Evolutionary conservation across 2,797 vertebrate genomes (phyloP).

Genomic region (Halcyon badia): DNA sequence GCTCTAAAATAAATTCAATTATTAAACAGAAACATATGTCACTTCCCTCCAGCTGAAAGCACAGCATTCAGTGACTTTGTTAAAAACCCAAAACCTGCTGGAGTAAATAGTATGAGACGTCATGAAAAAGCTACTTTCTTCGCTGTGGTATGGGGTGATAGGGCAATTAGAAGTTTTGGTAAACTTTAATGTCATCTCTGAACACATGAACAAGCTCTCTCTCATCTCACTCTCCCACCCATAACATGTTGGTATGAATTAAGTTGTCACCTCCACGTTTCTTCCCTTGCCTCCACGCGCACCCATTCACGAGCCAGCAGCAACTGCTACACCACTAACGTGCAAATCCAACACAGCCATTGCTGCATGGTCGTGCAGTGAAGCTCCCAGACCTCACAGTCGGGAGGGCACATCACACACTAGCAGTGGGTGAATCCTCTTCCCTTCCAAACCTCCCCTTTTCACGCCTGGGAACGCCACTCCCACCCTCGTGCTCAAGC

Average conservation of each 20-base stretch:
- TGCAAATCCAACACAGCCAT: neutral
- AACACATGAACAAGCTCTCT: neutral
- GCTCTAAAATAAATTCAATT: slow-evolving; percentile 56
- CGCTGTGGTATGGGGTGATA: neutral
- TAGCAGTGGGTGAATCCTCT: neutral
- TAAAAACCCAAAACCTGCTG: slow-evolving; percentile 15
- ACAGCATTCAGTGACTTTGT: neutral
- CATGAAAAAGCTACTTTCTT: neutral
- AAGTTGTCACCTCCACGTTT: neutral
- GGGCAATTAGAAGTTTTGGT: neutral
- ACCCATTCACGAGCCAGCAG: neutral
- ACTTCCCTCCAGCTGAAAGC: slow-evolving; percentile 43
- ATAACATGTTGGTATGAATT: fast-evolving
- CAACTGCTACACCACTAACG: fast-evolving
- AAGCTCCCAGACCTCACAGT: neutral
- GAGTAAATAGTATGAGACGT: neutral
- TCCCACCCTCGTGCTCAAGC: neutral
- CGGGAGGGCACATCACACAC: neutral
- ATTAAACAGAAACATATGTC: slow-evolving; percentile 58
- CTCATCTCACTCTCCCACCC: neutral
- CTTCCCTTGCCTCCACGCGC: neutral
- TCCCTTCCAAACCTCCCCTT: neutral
- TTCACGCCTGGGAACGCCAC: fast-evolving
- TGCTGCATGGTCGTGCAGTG: fast-evolving
- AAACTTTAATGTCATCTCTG: neutral